Evolutionary conservation across 1,140 invertebrate genomes (phyloP), one percentile per base, ranked within the genome.

Genomic region (Ceratina australensis): DNA sequence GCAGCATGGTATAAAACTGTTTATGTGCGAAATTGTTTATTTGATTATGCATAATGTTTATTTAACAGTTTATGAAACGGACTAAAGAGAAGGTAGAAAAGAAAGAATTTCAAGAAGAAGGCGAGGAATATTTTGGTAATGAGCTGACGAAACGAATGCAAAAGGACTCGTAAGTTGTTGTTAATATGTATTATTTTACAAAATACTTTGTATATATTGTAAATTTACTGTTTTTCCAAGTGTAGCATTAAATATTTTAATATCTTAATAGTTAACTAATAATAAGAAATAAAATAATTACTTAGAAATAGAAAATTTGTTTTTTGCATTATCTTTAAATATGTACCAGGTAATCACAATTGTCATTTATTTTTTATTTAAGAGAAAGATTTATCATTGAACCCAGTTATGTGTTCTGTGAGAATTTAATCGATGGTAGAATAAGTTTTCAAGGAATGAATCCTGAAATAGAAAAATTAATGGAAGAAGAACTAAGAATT

Each of bases 401-500:
- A 92, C 93, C 94, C 2, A 98, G 97, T 90, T 96, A 95, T 89
- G 91, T 94, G 13, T 94, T 94, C 72, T 97, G 96, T 87, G 95
- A 96, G 88, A 92, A 95, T 78, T 92, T 98, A 13, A 92, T 95
- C 16, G 96, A 96, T 87, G 97, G 97, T 8, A 93, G 97, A 84
- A 91, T 97, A 60, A 98, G 97, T 76, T 98, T 95, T 90, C 95
- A 95, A 84, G 97, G 97, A 15, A 97, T 97, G 94, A 98, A 98
- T 92, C 96, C 96, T 54, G 96, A 96, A 91, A 94, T 98, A 80
- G 97, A 98, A 89, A 94, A 94, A 75, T 77, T 96, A 10, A 95
- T 97, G 94, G 88, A 91, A 79, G 74, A 86, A 33, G 95, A 95
- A 83, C 88, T 92, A 72, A 88, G 86, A 10, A 89, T 91, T 47